These are phyloP conservation scores for Watsonalla cultraria DNA, from an alignment of 2,888 invertebrate genomes.

Conservation along the genomic window DNA sequence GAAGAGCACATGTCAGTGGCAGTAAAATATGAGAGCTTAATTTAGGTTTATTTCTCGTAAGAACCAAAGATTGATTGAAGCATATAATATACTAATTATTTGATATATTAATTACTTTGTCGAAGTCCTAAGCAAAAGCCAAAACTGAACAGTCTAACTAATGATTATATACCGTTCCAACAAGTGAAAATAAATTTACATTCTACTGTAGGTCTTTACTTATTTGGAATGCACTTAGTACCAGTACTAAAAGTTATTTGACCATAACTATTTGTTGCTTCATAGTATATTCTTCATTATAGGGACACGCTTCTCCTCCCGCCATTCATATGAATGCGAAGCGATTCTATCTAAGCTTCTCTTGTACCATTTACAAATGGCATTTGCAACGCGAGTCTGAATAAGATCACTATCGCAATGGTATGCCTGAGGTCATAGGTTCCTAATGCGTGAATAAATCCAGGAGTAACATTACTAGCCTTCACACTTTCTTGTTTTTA, in stretches of 20 bases:
- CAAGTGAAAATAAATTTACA: no score
- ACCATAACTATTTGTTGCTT: no score
- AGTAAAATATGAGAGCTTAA: conserved; percentile 1
- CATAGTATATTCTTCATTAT: neutral
- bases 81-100: no score
- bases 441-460: neutral
- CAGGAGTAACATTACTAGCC: neutral
- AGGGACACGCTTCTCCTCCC: neutral
- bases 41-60: conserved; percentile 15
- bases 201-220: no score
- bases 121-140: no score
- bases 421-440: neutral
- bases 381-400: neutral
- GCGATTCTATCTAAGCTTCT: neutral
- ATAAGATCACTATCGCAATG: neutral
- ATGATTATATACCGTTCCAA: no score
- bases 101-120: no score
- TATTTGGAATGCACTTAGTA: no score
- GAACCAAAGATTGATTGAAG: no score
- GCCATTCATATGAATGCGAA: neutral
- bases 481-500: neutral
- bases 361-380: neutral
- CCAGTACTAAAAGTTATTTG: no score
- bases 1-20: conserved; percentile 17
- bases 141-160: no score